Evolutionary conservation across 2,797 vertebrate species (phyloP), one percentile per base, ranked within the genome.

Genomic region (Chelmon rostratus): DNA sequence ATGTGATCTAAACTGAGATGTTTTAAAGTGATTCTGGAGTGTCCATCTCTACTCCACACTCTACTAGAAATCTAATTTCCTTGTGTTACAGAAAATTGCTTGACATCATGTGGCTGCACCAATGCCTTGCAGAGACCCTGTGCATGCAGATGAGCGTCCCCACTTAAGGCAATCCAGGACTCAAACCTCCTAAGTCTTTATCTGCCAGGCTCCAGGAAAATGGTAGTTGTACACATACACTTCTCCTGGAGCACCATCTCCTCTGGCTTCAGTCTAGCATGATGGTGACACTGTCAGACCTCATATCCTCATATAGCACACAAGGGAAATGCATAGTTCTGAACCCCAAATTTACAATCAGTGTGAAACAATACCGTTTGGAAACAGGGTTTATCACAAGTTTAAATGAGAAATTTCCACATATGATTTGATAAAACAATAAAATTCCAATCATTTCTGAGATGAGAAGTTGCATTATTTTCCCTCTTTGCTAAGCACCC

Each of bases 171-270:
- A 88, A 90, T 91, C 73, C 83, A 89, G 84, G 79, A 92, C 89
- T 94, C 93, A 93, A 92, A 91, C 90, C 90, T 93, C 87, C 83
- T 49, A 81, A 90, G 93, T 93, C 90, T 93, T 94, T 94, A 92
- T 94, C 93, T 94, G 88, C 81, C 88, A 85, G 79, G 74, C 92
- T 86, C 73, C 84, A 78, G 87, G 90, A 92, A 89, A 91, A 93
- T 79, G 79, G 88, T 85, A 82, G 72, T 52, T 59, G 75, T 65
- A 69, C 90, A 69, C 75, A 69, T 70, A 84, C 73, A 68, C 63
- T 61, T 87, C 74, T 57, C 68, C 53, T 79, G n/a, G n/a, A n/a
- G n/a, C n/a, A n/a, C n/a, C n/a, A n/a, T n/a, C 78, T 82, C 81
- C 84, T 72, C 85, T 82, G 81, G 84, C 78, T 88, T 70, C 66